Evolutionary conservation across 37 sponge, comb jelly and placozoan species (phyloP).

Genomic region (Petrosia ficiformis): DNA sequence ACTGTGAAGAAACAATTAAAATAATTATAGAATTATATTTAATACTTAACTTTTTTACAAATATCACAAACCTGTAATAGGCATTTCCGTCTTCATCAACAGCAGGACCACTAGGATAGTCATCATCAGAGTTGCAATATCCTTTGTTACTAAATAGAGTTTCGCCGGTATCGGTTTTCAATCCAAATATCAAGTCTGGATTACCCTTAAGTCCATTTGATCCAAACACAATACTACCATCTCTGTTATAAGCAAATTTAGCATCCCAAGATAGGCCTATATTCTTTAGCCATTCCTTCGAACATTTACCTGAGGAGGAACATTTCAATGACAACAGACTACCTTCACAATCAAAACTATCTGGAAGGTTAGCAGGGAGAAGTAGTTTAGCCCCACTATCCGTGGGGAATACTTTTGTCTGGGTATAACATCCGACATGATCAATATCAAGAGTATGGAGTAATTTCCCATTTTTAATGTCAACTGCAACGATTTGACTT

Average conservation of each 20-base stretch:
- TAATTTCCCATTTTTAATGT: conserved; percentile 10
- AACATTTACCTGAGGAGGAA: background rate
- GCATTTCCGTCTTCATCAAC: conserved; percentile 23
- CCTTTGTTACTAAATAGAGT: background rate
- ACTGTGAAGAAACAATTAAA: background rate
- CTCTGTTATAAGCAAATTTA: conserved; percentile 10
- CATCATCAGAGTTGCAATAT: background rate
- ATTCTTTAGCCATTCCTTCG: conserved; percentile 4
- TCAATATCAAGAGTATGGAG: background rate
- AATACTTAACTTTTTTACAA: too few relatives aligned
- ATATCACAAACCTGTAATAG: conserved; percentile 30
- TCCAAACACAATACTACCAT: background rate
- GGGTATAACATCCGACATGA: background rate
- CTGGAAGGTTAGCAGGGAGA: background rate
- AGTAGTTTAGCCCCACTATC: background rate
- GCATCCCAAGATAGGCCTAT: conserved; percentile 18
- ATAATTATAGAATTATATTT: too few relatives aligned
- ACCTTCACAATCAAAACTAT: background rate
- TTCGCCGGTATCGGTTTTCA: background rate
- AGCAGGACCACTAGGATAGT: conserved; percentile 22
- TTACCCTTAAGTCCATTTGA: background rate
- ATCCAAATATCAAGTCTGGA: conserved; percentile 8
- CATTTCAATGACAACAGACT: background rate
- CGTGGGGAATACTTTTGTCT: background rate
- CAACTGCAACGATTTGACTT: conserved; percentile 14